These are phyloP conservation scores for Drosophila macrospina DNA, from an alignment of 2,888 invertebrate genomes.

Conservation along the genomic window DNA sequence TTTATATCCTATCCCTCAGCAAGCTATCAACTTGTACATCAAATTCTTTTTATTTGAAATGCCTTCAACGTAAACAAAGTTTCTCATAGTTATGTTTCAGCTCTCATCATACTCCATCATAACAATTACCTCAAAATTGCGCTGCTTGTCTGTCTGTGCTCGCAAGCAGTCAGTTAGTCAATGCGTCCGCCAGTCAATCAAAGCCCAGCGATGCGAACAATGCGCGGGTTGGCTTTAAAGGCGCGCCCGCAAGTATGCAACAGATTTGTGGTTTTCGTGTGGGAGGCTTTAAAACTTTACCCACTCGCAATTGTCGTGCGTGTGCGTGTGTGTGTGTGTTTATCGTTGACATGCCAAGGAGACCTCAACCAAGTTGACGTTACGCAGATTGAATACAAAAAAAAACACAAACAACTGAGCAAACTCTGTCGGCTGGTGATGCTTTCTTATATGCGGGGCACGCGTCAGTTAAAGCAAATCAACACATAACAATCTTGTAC, in stretches of 20 bases:
- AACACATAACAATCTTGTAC: slow-evolving; percentile 82
- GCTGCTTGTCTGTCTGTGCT: background rate
- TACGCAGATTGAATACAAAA: slow-evolving; percentile 59
- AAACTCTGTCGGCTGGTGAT: slow-evolving; percentile 44
- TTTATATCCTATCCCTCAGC: no score
- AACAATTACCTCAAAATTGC: background rate
- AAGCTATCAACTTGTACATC: no score
- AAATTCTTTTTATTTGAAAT: no score
- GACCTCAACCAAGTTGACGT: slow-evolving; percentile 65
- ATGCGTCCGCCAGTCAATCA: slow-evolving; percentile 62
- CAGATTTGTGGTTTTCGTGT: slow-evolving; percentile 68
- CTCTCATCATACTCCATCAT: background rate
- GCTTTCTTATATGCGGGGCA: slow-evolving; percentile 77
- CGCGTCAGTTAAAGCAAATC: slow-evolving; percentile 79
- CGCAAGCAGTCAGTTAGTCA: slow-evolving; percentile 3
- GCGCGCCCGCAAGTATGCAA: slow-evolving; percentile 75
- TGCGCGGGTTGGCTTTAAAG: slow-evolving; percentile 65
- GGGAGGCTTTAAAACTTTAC: slow-evolving; percentile 52
- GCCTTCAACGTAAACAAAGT: background rate
- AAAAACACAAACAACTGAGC: slow-evolving; percentile 18
- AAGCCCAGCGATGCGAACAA: slow-evolving; percentile 42
- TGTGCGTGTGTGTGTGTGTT: slow-evolving; percentile 36
- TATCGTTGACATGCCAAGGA: slow-evolving; percentile 65
- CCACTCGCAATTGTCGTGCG: slow-evolving; percentile 25
- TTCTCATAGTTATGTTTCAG: background rate